Base-by-base conservation (phyloP, 2,113 vertebrate genomes). In the Chroicocephalus ridibundus region DNA sequence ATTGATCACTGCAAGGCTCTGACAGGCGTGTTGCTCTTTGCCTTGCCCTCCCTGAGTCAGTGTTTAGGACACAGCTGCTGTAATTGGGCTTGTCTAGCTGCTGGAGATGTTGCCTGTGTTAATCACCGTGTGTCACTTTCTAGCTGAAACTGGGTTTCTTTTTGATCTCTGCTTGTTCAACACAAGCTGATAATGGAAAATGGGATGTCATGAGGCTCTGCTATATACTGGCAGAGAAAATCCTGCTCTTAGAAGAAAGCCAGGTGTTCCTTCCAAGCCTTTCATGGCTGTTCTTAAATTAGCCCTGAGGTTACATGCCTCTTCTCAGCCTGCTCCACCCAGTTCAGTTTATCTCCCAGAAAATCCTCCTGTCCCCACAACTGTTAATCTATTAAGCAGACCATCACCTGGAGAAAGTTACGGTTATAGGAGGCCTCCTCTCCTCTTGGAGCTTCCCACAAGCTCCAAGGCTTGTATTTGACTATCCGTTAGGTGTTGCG, bases 81-180 rank as follows among this genome's bases (percentile, higher is more conserved):
- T 92, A 62, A 65, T 75, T 70, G 86, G 57, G 40, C 51, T 87
- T 32, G 72, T 75, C 72, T 88, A 51, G 80, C 96, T 85, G 91
- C 66, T 42, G 74, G 92, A 81, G 90, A 80, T 36, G 94, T 27
- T 54, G 58, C 32, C 58, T 13, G 7, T 10, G 42, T 83, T 96
- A 92, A 96, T 97, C 81, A 49, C 9, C 5, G 47, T 1, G 46
- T 88, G 94, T 80, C 88, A 24, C 87, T 61, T 26, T 14, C 10
- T 11, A 13, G 54, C 82, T 93, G 40, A 8, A 70, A 21, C 49
- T 18, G 36, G 0, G 71, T 40, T 58, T 25, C 76, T 17, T 6
- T 86, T 71, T 92, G 86, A 93, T 75, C 91, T 90, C 72, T 61
- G 85, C 91, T 95, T 18, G 49, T 85, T 94, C 80, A 25, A 60